Evolutionary conservation across 1,140 invertebrate species (phyloP).

Genomic region (Tetragonula clypearis): DNA sequence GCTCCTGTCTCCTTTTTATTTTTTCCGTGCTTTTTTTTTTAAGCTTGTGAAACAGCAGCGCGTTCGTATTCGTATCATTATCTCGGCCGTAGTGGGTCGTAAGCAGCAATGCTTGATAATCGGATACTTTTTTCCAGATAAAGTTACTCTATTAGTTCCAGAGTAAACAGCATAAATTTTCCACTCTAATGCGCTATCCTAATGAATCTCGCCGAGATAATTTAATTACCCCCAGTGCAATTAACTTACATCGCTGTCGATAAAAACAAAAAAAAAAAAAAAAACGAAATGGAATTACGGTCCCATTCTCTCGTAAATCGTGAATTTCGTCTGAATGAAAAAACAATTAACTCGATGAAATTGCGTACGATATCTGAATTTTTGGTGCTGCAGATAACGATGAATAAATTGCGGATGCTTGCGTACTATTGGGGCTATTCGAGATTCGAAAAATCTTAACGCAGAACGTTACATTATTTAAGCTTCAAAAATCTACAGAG

Average conservation of each 20-base stretch:
- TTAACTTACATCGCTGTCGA: conserved; percentile 43
- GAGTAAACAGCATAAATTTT: conserved; percentile 57
- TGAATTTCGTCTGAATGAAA: conserved; percentile 17
- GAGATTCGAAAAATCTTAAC: too few relatives aligned
- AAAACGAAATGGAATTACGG: not conserved
- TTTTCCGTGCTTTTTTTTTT: too few relatives aligned
- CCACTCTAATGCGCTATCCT: conserved; percentile 33
- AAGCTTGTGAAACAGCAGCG: not conserved
- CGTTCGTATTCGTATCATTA: conserved; percentile 27
- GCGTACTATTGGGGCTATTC: too few relatives aligned
- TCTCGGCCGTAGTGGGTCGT: conserved; percentile 15
- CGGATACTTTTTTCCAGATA: conserved; percentile 46
- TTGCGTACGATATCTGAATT: not conserved
- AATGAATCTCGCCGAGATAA: conserved; percentile 18
- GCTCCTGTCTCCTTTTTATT: not conserved
- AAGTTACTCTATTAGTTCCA: conserved; percentile 44
- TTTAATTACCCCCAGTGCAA: conserved; percentile 33
- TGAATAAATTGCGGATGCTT: too few relatives aligned
- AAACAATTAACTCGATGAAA: conserved; percentile 36
- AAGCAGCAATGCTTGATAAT: conserved; percentile 42
- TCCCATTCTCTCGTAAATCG: not conserved
- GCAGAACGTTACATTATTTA: too few relatives aligned
- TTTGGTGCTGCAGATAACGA: not conserved
- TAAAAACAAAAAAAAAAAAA: not conserved
- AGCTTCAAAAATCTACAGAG: too few relatives aligned